These are phyloP conservation scores for Drosophila nigricruria DNA, from an alignment of 2,888 invertebrate genomes.

Conservation along the genomic window DNA sequence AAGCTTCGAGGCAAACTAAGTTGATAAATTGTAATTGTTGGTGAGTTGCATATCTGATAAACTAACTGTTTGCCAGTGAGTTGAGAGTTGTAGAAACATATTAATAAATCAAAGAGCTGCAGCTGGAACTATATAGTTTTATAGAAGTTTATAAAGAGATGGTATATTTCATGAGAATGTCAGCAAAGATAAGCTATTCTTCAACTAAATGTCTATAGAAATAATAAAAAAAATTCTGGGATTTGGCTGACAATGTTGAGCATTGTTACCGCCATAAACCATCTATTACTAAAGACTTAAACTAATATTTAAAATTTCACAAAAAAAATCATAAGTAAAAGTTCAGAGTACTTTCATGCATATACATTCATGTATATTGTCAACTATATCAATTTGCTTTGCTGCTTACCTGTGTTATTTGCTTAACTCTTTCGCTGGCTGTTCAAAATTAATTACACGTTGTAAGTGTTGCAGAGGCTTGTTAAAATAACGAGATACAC, in stretches of 20 bases:
- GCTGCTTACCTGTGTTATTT: slow-evolving; percentile 32
- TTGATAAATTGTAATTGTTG: not conserved
- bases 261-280: too few species aligned
- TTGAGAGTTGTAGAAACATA: too few species aligned
- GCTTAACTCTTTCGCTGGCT: not conserved
- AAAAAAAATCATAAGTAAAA: too few species aligned
- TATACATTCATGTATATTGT: too few species aligned
- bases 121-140: too few species aligned
- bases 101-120: too few species aligned
- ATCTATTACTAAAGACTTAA: not conserved
- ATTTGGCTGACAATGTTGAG: not conserved
- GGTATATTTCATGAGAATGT: not conserved
- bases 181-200: not conserved
- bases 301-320: not conserved
- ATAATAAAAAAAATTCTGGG: not conserved
- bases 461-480: slow-evolving; percentile 7
- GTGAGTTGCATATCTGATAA: not conserved
- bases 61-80: too few species aligned
- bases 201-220: not conserved
- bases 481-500: slow-evolving; percentile 23
- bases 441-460: slow-evolving; percentile 8
- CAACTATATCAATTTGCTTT: too few species aligned
- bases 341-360: too few species aligned
- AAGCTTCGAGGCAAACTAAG: not conserved
- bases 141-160: not conserved